Evolutionary conservation across 2,113 vertebrate genomes (phyloP).

Genomic region (Hydrolagus affinis): DNA sequence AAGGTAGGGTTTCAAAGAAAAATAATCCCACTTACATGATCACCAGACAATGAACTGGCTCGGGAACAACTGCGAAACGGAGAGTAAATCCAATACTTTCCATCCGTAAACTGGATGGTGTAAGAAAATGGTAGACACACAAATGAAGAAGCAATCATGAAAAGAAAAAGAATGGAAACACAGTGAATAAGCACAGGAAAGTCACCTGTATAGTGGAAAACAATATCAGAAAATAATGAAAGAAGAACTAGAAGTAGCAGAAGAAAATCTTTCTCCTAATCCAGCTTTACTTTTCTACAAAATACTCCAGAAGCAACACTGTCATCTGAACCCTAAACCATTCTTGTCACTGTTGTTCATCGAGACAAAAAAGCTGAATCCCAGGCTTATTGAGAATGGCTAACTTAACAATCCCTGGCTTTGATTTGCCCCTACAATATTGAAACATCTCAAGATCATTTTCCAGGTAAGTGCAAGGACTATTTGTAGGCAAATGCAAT

Average conservation of each 20-base stretch:
- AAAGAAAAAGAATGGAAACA: constrained; percentile 37
- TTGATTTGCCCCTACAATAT: too few species aligned
- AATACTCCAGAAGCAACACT: background rate
- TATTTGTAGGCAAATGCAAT: too few species aligned
- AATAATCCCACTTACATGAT: constrained; percentile 16
- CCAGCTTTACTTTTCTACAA: background rate
- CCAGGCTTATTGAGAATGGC: too few species aligned
- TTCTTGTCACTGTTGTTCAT: too few species aligned
- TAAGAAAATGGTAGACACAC: constrained; percentile 31
- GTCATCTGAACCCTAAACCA: background rate
- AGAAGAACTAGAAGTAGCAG: background rate
- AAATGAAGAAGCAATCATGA: constrained; percentile 46
- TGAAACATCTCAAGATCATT: too few species aligned
- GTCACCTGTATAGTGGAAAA: constrained; percentile 32
- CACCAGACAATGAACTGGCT: constrained; percentile 25
- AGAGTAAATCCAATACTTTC: constrained; percentile 82
- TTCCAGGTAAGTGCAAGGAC: too few species aligned
- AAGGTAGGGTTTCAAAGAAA: background rate
- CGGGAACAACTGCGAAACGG: constrained; percentile 46
- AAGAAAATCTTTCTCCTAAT: background rate
- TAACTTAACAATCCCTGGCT: too few species aligned
- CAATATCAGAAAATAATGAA: constrained; percentile 25
- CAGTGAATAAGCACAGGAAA: background rate
- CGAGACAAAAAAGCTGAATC: too few species aligned
- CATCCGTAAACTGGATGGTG: constrained; percentile 73